Base-by-base conservation (phyloP, 2,113 vertebrate species). In the Spilogale gracilis region DNA sequence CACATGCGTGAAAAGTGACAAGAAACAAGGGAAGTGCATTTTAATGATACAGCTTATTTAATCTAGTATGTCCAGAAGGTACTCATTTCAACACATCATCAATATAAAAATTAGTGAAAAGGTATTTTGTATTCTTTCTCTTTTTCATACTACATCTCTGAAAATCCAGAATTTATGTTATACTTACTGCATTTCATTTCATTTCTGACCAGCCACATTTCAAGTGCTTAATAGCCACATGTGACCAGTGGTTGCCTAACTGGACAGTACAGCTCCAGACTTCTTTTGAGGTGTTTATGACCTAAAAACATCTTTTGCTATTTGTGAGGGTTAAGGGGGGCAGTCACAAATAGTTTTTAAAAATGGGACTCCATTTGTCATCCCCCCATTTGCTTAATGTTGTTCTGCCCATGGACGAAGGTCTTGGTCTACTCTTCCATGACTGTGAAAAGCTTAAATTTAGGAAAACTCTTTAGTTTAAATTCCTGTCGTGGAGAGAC, bases 11-110 rank as follows among this genome's bases (percentile, higher is more conserved):
- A 92, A 74, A 63, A 54, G 21, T 60, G 83, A 38, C 73, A 56
- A 85, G 83, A 95, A 92, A 95, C 1, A 63, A 30, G 65, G 74
- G 74, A 94, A 87, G 58, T 52, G 71, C 45, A 60, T 78, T 74
- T 87, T 73, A 86, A 61, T n/a, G 56, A 79, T 69, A 21, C 27
- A 60, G 67, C 27, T 43, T 86, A 63, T 81, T 69, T 94, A 93
- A 63, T 6, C 3, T n/a, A 71, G 21, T 20, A 38, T 61, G 63
- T 61, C n/a, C 50, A n/a, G 81, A 83, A 32, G 48, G 54, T n/a
- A 45, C 87, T 94, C 18, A 80, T 90, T 80, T 85, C 60, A 78
- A 61, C 60, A 78, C 48, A 12, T 78, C n/a, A 52, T 58, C 69
- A 63, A 25, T 54, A 25, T 67, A 78, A 91, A 87, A 63, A 76